A percentile compares a stretch with the other conserved stretches of the same genome.
phyloP scores from a whole-genome alignment of 1,140 invertebrate genomes.

The Chironomus tepperi region DNA sequence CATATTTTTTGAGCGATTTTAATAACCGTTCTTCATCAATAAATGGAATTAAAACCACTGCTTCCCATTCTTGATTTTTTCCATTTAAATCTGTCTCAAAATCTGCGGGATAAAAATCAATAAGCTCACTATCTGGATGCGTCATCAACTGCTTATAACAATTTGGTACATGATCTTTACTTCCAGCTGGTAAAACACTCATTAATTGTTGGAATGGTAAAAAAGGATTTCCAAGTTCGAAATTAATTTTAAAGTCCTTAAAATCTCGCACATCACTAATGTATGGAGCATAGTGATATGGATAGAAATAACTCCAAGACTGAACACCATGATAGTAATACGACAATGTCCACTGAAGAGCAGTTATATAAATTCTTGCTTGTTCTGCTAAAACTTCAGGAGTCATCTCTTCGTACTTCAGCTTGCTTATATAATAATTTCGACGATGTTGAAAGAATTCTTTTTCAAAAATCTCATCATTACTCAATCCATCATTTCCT shows the following conservation, averaged over 20 bases:
- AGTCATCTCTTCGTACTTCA: constrained; percentile 66
- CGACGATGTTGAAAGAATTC: constrained; percentile 83
- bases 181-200: constrained; percentile 78
- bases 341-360: constrained; percentile 92
- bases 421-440: constrained; percentile 86
- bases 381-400: constrained; percentile 66
- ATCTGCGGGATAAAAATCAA: constrained; percentile 80
- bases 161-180: constrained; percentile 66
- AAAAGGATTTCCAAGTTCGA: constrained; percentile 81
- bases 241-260: constrained; percentile 59
- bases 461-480: constrained; percentile 48
- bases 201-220: constrained; percentile 82
- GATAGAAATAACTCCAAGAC: constrained; percentile 97
- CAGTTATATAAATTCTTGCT: constrained; percentile 79
- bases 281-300: constrained; percentile 92
- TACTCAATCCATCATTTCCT: constrained; percentile 41
- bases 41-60: constrained; percentile 92
- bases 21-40: constrained; percentile 77
- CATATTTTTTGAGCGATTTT: constrained; percentile 65
- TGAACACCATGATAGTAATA: constrained; percentile 96
- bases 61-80: constrained; percentile 95
- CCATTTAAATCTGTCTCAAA: constrained; percentile 89
- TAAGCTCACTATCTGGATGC: constrained; percentile 69
- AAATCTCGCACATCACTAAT: constrained; percentile 89
- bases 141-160: constrained; percentile 79